Conservation (phyloP, 2,113 vertebrate genomes). For the Cercopithecus mona region DNA sequence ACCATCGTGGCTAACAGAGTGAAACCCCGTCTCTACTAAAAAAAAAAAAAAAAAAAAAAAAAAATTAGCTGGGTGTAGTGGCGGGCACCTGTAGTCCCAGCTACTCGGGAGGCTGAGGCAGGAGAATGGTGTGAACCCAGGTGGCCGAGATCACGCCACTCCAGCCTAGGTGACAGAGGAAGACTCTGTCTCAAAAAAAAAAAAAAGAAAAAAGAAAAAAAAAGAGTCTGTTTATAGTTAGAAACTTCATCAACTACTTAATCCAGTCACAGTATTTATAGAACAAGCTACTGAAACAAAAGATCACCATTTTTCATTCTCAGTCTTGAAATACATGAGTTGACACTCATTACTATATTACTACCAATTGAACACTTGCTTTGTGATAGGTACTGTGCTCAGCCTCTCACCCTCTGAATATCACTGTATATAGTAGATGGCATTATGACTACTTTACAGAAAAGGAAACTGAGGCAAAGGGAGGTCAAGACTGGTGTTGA, state of each 20-base stretch:
- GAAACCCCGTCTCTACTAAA: no score
- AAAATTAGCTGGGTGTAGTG: fast-evolving
- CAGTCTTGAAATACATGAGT: not conserved
- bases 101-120: no score
- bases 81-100: no score
- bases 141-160: no score
- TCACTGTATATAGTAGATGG: no score
- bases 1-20: no score
- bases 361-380: not conserved
- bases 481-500: not conserved
- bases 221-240: not conserved
- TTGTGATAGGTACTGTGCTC: not conserved
- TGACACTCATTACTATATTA: not conserved
- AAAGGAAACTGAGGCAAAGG: not conserved
- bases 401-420: not conserved
- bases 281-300: not conserved
- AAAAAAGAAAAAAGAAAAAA: no score
- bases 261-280: not conserved
- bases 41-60: no score
- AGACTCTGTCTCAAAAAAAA: no score
- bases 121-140: no score
- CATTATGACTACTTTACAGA: not conserved
- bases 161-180: no score
- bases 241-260: not conserved
- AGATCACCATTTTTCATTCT: not conserved